Evolutionary conservation across 2,113 vertebrate genomes (phyloP), one percentile per base, ranked within the genome.

Genomic region (Eptesicus fuscus): DNA sequence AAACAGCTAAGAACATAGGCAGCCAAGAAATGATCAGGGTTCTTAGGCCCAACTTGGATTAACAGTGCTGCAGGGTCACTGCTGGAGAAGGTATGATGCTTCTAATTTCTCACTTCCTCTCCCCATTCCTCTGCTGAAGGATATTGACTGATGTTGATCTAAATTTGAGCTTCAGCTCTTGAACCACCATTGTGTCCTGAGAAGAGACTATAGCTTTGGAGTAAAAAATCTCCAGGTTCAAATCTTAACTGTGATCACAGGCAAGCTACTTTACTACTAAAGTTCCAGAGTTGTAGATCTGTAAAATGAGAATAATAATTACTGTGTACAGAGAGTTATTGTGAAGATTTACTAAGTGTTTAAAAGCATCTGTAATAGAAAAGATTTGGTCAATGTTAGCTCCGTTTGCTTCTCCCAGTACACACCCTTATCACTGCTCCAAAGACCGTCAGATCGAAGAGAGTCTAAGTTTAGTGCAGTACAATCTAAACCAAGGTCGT

Each of bases 101-200:
- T 89, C 79, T 11, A 9, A 23, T 49, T 32, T 69, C 32, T 2
- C 4, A 5, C 18, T 4, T 59, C 35, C 32, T 56, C 63, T 53
- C 63, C 8, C 8, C 1, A 9, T 83, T 61, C 61, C 7, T 89
- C 37, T 37, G 16, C 63, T 80, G 47, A 76, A 79, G 51, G 51
- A 23, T 7, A 22, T 2, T 9, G 23, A 63, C 35, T 42, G 61
- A 53, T 32, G 32, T 17, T 56, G 28, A 87, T 42, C 80, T 28
- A 80, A 63, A 70, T 53, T 56, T 95, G 85, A 87, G 35, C 87
- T n/a, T 79, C 40, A 63, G 83, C 73, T 93, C 79, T 47, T 59
- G 5, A 73, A 77, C 25, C 9, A 51, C 12, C 13, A 71, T 18
- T 32, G 25, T 53, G 37, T 95, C 69, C 53, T 69, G 30, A 91